phyloP scores from a whole-genome alignment of 2,113 vertebrate species.

The Tragelaphus scriptus region DNA sequence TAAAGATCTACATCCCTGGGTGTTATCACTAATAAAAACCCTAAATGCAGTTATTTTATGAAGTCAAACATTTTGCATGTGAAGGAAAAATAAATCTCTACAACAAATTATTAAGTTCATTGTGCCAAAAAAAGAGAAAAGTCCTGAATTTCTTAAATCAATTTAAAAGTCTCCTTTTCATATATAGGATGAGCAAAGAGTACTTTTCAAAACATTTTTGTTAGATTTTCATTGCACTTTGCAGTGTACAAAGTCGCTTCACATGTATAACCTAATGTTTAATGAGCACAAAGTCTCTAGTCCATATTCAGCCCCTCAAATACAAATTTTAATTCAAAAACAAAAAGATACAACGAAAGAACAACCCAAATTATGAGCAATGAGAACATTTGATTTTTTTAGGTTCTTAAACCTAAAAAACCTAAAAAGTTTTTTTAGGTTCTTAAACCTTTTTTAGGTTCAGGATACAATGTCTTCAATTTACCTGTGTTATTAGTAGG shows the following conservation, averaged over 20 bases:
- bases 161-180: constrained; percentile 28
- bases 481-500: background rate
- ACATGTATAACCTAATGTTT: background rate
- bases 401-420: background rate
- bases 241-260: background rate
- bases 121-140: background rate
- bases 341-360: background rate
- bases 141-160: constrained; percentile 1
- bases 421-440: background rate
- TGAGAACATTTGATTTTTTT: background rate
- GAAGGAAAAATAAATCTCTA: constrained; percentile 42
- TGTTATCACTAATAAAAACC: constrained; percentile 17
- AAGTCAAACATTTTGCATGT: constrained; percentile 9
- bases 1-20: background rate
- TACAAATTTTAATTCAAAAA: constrained; percentile 10
- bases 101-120: constrained; percentile 37
- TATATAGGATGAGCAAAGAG: background rate
- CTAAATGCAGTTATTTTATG: constrained; percentile 24
- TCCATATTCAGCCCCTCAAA: background rate
- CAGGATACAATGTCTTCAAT: background rate
- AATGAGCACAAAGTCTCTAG: background rate
- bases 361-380: background rate
- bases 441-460: background rate
- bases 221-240: background rate
- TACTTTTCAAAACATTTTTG: background rate